These are phyloP conservation scores for Stomatorhinus ivindoensis DNA, from an alignment of 2,113 vertebrate genomes.

Conservation along the genomic window DNA sequence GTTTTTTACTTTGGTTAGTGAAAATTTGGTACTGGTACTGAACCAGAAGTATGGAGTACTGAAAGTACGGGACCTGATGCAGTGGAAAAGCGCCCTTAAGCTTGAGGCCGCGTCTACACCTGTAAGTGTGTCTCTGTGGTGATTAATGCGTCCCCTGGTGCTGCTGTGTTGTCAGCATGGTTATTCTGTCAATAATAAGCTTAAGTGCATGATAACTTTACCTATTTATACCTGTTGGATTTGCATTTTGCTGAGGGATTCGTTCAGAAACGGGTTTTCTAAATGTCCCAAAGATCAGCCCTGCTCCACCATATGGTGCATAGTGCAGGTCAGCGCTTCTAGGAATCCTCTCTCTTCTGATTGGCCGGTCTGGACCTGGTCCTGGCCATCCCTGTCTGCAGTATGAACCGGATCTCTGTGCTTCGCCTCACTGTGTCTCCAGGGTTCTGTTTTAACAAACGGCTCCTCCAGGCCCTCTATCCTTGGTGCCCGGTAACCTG, in stretches of 20 bases:
- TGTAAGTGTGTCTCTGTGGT: background rate
- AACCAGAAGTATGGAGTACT: background rate
- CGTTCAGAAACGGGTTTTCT: background rate
- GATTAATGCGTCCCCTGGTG: too few species aligned
- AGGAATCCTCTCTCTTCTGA: background rate
- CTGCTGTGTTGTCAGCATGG: background rate
- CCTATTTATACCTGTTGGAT: background rate
- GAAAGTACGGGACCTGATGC: background rate
- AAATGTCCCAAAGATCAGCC: background rate
- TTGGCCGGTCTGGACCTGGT: background rate
- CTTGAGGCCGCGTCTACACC: background rate
- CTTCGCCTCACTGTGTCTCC: background rate
- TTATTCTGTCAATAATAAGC: background rate
- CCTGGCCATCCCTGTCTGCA: background rate
- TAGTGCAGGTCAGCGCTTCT: background rate
- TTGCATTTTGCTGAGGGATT: background rate
- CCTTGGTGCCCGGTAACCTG: background rate
- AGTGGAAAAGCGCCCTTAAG: background rate
- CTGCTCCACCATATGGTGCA: background rate
- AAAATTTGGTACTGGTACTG: background rate
- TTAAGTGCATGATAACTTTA: background rate
- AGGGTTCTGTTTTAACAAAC: background rate
- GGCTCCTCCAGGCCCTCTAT: background rate
- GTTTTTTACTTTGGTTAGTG: background rate
- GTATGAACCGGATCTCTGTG: background rate